Conservation (phyloP, 2,888 invertebrate genomes). For the Eurois occulta region DNA sequence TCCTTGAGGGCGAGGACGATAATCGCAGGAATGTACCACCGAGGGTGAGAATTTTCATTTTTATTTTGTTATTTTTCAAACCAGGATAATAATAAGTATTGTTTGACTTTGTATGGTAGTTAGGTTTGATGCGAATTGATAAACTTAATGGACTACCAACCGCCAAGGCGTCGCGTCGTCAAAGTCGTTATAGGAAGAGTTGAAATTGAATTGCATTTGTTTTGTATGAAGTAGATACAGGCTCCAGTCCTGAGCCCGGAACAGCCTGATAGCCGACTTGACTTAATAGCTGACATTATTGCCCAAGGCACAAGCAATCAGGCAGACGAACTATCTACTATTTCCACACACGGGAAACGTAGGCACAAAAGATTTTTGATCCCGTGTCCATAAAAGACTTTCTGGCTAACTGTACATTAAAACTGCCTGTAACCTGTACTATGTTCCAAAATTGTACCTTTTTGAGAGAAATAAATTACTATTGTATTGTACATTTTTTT, state of each 20-base stretch:
- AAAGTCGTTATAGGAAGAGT: neutral
- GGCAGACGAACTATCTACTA: neutral
- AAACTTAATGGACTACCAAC: neutral
- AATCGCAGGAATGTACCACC: conserved; percentile 79
- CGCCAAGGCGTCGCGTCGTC: neutral
- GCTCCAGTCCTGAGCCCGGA: neutral
- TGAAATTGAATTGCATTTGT: neutral
- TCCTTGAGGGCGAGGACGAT: conserved; percentile 89
- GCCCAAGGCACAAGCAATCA: neutral
- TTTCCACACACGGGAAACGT: neutral
- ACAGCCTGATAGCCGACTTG: neutral
- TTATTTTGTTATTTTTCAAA: neutral
- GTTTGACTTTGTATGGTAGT: neutral
- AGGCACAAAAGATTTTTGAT: neutral
- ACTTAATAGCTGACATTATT: neutral
- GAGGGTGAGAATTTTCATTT: conserved; percentile 76
- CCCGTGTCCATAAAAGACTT: neutral
- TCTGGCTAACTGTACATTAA: neutral
- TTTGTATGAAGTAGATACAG: neutral
- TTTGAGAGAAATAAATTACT: too few species aligned
- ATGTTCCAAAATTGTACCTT: too few species aligned
- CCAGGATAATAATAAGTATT: too few species aligned
- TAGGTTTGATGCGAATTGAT: neutral
- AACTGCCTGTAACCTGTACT: too few species aligned
- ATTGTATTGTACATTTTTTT: too few species aligned